Conservation (phyloP, 2,113 vertebrate species). For the Pygoscelis adeliae region DNA sequence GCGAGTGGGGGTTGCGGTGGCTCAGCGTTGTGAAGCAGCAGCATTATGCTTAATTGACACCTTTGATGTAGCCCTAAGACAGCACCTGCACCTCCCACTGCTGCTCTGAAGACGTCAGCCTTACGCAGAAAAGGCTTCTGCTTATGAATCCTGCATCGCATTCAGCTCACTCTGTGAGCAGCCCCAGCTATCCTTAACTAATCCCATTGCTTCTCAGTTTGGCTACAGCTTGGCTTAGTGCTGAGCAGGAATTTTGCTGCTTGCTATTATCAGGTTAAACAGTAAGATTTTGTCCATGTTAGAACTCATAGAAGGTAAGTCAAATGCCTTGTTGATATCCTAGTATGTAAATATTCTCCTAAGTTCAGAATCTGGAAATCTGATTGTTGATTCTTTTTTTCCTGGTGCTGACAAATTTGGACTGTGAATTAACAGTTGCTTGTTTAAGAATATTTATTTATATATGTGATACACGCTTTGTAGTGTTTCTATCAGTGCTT, state of each 20-base stretch:
- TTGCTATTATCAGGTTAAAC: constrained; percentile 59
- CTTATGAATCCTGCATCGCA: constrained; percentile 78
- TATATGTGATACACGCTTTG: background rate
- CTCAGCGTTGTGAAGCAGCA: constrained; percentile 66
- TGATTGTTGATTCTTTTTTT: background rate
- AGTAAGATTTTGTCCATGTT: constrained; percentile 78
- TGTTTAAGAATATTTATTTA: background rate
- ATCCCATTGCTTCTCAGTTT: constrained; percentile 66
- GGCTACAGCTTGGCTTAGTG: constrained; percentile 59
- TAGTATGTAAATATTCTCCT: background rate
- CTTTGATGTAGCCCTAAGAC: constrained; percentile 84
- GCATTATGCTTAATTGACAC: constrained; percentile 80
- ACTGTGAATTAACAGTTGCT: constrained; percentile 14
- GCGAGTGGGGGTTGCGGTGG: constrained; percentile 61
- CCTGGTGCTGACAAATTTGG: background rate
- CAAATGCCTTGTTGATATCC: constrained; percentile 38
- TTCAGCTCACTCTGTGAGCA: constrained; percentile 75
- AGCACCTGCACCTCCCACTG: constrained; percentile 83
- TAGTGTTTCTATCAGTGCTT: constrained; percentile 16
- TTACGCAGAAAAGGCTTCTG: constrained; percentile 82
- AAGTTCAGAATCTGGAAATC: background rate
- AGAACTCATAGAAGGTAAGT: constrained; percentile 87
- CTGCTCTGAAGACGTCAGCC: constrained; percentile 82
- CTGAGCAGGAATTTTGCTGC: constrained; percentile 61
- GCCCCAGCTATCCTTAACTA: constrained; percentile 71